These are phyloP conservation scores for Oenanthe melanoleuca DNA, from an alignment of 2,113 vertebrate genomes.

Conservation along the genomic window DNA sequence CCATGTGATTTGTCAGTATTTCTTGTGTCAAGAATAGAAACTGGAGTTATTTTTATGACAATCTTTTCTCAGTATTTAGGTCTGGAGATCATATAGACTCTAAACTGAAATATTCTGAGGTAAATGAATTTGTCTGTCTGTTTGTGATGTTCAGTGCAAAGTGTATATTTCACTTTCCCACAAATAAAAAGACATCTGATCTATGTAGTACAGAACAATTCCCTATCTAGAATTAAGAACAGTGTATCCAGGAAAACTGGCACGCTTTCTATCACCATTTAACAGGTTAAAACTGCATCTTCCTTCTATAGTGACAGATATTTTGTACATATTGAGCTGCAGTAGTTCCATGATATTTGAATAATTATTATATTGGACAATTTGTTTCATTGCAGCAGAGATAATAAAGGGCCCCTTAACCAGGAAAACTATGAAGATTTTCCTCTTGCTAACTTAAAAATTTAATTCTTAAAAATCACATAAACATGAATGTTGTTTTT, in stretches of 20 bases:
- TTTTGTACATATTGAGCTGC: background rate
- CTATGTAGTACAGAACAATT: background rate
- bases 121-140: background rate
- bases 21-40: background rate
- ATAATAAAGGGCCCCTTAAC: background rate
- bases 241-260: background rate
- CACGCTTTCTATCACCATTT: background rate
- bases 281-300: background rate
- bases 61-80: background rate
- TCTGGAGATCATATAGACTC: background rate
- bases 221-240: background rate
- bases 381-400: background rate
- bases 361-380: background rate
- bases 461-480: background rate
- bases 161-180: background rate
- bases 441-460: background rate
- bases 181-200: rapidly evolving
- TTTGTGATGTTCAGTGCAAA: background rate
- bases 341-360: background rate
- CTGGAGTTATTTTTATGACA: background rate
- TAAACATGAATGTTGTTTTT: background rate
- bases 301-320: background rate
- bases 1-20: background rate
- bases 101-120: background rate
- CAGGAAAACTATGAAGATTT: background rate